A percentile compares a stretch with the other conserved stretches of the same genome.
phyloP scores from a whole-genome alignment of 2,888 invertebrate genomes.

The Melikaiella ostensackeni region DNA sequence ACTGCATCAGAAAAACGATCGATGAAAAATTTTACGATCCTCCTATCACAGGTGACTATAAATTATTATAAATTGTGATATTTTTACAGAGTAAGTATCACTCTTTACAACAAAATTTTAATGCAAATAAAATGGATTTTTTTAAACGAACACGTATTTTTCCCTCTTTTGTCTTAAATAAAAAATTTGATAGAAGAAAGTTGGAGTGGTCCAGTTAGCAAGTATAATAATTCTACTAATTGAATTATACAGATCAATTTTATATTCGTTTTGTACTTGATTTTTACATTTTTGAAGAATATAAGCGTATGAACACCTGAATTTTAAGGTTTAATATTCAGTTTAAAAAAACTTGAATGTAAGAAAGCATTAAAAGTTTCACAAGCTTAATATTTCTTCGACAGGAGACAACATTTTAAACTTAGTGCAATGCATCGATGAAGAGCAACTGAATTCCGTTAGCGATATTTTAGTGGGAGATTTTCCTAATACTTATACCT shows the following conservation, averaged over 20 bases:
- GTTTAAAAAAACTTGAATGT: background rate
- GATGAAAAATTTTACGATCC: constrained; percentile 77
- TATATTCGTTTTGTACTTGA: too few relatives aligned
- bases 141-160: too few relatives aligned
- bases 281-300: too few relatives aligned
- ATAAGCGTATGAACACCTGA: background rate
- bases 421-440: constrained; percentile 71
- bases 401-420: constrained; percentile 73
- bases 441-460: constrained; percentile 71
- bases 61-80: background rate
- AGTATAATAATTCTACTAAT: too few relatives aligned
- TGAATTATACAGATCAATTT: too few relatives aligned
- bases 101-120: too few relatives aligned
- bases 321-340: background rate
- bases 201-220: too few relatives aligned
- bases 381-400: constrained; percentile 32
- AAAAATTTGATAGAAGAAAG: too few relatives aligned
- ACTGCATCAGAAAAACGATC: constrained; percentile 79
- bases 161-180: too few relatives aligned
- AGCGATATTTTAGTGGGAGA: constrained; percentile 71
- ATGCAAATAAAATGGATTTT: too few relatives aligned
- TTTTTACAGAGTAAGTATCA: too few relatives aligned
- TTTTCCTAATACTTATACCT: constrained; percentile 86
- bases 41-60: constrained; percentile 67
- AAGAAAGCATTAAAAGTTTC: background rate